These are phyloP conservation scores for Antennarius maculatus DNA, from an alignment of 2,797 vertebrate genomes.

Conservation along the genomic window DNA sequence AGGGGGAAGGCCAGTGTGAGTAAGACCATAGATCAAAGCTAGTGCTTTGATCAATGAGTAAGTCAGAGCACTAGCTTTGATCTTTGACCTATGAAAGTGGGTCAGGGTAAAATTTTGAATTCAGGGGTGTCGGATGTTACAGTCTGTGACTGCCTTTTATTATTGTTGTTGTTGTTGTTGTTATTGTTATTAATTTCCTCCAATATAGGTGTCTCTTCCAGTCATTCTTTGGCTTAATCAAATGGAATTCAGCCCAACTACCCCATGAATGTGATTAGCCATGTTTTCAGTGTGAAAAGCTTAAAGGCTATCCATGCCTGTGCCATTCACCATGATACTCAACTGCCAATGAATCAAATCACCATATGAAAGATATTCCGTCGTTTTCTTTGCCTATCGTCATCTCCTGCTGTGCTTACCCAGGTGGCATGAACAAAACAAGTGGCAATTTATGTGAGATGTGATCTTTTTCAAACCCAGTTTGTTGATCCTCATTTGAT, in stretches of 20 bases:
- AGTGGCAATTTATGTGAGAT: conserved; percentile 51
- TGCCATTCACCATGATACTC: conserved; percentile 9
- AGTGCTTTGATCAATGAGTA: no score
- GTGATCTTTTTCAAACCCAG: conserved; percentile 52
- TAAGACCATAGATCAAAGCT: no score
- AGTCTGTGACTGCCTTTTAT: no score
- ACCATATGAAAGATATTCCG: conserved; percentile 35
- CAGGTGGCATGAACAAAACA: conserved; percentile 51
- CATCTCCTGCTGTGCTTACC: conserved; percentile 37
- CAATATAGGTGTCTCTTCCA: background rate
- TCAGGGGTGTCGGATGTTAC: no score
- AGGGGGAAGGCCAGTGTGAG: no score
- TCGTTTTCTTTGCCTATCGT: conserved; percentile 19
- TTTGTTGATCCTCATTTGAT: conserved; percentile 60
- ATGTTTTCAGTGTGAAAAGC: conserved; percentile 15
- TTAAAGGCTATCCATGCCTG: conserved; percentile 1
- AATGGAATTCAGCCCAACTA: conserved; percentile 1
- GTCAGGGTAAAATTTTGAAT: no score
- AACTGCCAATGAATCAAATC: conserved; percentile 30
- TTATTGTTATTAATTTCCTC: background rate
- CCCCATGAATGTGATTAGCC: background rate
- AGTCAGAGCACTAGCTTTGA: no score
- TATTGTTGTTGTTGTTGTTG: no score
- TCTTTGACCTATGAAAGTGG: no score
- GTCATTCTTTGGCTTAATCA: conserved; percentile 7